Base-by-base conservation (phyloP, 1,140 invertebrate species). In the Tetranychus cinnabarinus region DNA sequence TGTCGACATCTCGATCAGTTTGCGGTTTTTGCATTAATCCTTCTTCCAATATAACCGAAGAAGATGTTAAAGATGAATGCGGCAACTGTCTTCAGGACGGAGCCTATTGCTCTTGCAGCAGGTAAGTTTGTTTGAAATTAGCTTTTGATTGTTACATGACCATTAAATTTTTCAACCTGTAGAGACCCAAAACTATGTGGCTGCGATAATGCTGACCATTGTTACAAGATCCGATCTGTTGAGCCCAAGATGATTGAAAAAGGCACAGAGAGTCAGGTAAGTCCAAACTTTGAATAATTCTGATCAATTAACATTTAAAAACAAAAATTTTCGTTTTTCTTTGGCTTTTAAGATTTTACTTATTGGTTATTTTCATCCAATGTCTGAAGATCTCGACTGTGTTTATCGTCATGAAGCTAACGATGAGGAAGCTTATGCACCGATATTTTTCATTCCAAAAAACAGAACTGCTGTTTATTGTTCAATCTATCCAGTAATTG, bases 111-210 rank as follows among this genome's bases (percentile, higher is more conserved):
- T 59, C 63, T 1, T 64, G 63, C 59, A 47, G 55, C 34, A 36
- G 46, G 62, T 63, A 58, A 62, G 59, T 39, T 12, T 2, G 13
- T 13, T 39, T 6, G 1, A 10, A 31, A 31, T 31, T 8, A 10
- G 23, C 23, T 23, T 23, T 23, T 23, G 23, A 23, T 23, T 23
- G 23, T 23, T 57, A 23, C 23, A 23, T 23, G 23, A 23, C 23
- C 23, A 23, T 23, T 23, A 23, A 23, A 23, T 23, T 23, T 23
- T 23, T 39, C 33, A 34, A 57, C 33, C 37, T 15, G 13, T 39
- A 64, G 60, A 37, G 57, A 64, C 47, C 59, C 63, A 35, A 48
- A 39, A 12, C n/a, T n/a, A 31, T 64, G 63, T 61, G 63, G 63
- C 13, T 64, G 63, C 45, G 61, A 57, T 12, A 59, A 64, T 39